phyloP scores from a whole-genome alignment of 2,113 vertebrate species.

The Epinephelus cyanopodus region DNA sequence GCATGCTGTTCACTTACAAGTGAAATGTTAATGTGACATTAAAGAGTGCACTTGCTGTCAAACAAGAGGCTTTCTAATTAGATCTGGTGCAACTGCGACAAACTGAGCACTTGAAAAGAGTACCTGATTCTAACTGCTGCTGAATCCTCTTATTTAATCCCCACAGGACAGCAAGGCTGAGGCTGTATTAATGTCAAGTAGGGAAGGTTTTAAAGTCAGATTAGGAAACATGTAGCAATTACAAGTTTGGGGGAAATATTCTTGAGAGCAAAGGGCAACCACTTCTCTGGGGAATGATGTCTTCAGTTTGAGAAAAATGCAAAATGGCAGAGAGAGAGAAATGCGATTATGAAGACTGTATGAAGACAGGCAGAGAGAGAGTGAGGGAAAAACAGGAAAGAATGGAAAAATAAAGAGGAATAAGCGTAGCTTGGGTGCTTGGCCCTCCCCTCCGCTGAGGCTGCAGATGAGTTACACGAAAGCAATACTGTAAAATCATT shows the following conservation, averaged over 20 bases:
- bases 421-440: neutral
- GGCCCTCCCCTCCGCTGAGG: slow-evolving; percentile 6
- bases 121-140: slow-evolving; percentile 21
- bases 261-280: slow-evolving; percentile 25
- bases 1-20: neutral
- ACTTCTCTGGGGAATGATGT: neutral
- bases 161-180: slow-evolving; percentile 21
- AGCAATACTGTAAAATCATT: slow-evolving; percentile 38
- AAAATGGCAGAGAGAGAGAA: slow-evolving; percentile 20
- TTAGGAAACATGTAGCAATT: slow-evolving; percentile 57
- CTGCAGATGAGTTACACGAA: slow-evolving; percentile 33
- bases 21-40: slow-evolving; percentile 38
- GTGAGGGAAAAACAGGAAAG: neutral
- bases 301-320: slow-evolving; percentile 37
- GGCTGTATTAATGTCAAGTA: slow-evolving; percentile 41
- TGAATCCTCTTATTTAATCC: slow-evolving; percentile 48
- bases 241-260: neutral
- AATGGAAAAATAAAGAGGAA: slow-evolving; percentile 12
- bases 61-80: slow-evolving; percentile 38
- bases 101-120: slow-evolving; percentile 14
- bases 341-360: slow-evolving; percentile 18
- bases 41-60: slow-evolving; percentile 33
- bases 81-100: slow-evolving; percentile 32
- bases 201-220: slow-evolving; percentile 62
- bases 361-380: slow-evolving; percentile 16